Conservation (phyloP, 1,140 invertebrate genomes). For the Zaprionus camerounensis region DNA sequence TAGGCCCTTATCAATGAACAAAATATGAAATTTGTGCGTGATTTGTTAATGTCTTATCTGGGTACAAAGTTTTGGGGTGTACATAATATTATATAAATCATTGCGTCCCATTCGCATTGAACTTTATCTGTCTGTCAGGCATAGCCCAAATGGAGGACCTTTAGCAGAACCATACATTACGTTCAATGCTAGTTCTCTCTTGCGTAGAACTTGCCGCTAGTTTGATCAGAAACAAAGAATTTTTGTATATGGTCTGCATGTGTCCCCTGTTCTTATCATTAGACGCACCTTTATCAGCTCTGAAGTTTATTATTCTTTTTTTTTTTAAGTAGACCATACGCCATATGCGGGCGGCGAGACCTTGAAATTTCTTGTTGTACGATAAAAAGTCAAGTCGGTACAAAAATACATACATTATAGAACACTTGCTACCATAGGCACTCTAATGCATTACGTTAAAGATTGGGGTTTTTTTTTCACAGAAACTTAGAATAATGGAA, state of each 20-base stretch:
- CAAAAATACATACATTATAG: constrained; percentile 1
- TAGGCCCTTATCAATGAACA: background rate
- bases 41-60: constrained; percentile 21
- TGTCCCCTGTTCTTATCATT: constrained; percentile 26
- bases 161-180: background rate
- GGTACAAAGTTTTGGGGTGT: background rate
- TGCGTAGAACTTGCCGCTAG: background rate
- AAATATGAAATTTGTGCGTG: constrained; percentile 20
- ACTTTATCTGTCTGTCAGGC: background rate
- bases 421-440: background rate
- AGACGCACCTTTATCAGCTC: constrained; percentile 30
- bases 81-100: background rate
- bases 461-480: background rate
- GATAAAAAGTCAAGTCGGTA: constrained; percentile 35
- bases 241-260: constrained; percentile 15
- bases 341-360: constrained; percentile 10
- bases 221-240: constrained; percentile 12
- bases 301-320: constrained; percentile 22
- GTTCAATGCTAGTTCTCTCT: background rate
- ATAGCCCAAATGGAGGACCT: background rate
- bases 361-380: constrained; percentile 26
- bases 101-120: background rate
- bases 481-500: background rate
- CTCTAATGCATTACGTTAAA: background rate
- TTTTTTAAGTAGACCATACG: constrained; percentile 9